Percentiles rank a stretch among this genome's conserved stretches.
These are phyloP conservation scores for Chaetops frenatus DNA, from an alignment of 2,113 vertebrate species.

Conservation along the genomic window DNA sequence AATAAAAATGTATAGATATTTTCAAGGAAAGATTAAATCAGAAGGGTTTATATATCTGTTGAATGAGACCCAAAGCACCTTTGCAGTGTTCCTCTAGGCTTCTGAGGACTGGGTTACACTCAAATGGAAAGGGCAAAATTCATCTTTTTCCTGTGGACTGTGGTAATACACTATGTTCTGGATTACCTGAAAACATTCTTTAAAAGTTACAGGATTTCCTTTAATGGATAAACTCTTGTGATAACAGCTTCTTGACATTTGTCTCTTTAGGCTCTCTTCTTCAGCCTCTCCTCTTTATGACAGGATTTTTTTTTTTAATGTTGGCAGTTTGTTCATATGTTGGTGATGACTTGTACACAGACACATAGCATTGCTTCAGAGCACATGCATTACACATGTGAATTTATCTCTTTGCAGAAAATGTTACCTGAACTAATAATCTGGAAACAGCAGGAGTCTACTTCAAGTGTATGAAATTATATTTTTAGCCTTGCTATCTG, in stretches of 20 bases:
- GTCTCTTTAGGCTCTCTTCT: neutral
- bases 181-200: neutral
- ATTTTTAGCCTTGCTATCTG: neutral
- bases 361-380: neutral
- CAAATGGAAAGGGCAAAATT: neutral
- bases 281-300: neutral
- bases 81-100: neutral
- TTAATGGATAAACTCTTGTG: neutral
- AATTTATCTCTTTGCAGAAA: neutral
- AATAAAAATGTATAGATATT: neutral
- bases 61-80: neutral
- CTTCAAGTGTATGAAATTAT: neutral
- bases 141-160: neutral
- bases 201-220: neutral
- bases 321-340: neutral
- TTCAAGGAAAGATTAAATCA: neutral
- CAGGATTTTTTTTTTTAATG: neutral
- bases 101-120: neutral
- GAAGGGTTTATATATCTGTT: neutral
- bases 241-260: neutral
- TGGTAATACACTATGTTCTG: neutral
- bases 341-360: neutral
- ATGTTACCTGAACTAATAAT: neutral
- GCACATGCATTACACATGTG: fast-evolving
- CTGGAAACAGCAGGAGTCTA: neutral